Evolutionary conservation across 2,113 vertebrate genomes (phyloP).

Genomic region (Lutjanus erythropterus): DNA sequence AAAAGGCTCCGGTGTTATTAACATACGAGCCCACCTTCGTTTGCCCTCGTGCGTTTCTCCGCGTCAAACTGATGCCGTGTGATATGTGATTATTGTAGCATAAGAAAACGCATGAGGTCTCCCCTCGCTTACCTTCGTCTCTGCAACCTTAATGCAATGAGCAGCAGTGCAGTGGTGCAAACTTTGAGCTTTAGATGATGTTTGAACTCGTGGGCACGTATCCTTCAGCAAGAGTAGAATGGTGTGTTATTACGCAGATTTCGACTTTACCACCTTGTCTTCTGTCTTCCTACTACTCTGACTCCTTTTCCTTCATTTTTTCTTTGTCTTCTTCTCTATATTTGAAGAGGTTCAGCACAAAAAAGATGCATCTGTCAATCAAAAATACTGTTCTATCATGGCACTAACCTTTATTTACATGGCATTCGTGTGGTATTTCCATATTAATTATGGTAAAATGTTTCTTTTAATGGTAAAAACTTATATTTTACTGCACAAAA

Average conservation of each 20-base stretch:
- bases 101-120: conserved; percentile 47
- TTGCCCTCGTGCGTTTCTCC: background rate
- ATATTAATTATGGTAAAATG: too few relatives aligned
- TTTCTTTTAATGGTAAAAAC: too few relatives aligned
- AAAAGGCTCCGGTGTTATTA: conserved; percentile 20
- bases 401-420: too few relatives aligned
- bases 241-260: conserved; percentile 1
- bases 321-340: background rate
- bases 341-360: too few relatives aligned
- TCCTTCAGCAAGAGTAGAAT: conserved; percentile 7
- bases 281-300: background rate
- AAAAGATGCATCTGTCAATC: too few relatives aligned
- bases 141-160: conserved; percentile 56
- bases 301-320: background rate
- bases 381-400: too few relatives aligned
- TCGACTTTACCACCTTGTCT: too few relatives aligned
- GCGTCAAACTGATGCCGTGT: conserved; percentile 5
- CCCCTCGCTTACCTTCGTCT: conserved; percentile 58
- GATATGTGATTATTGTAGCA: conserved; percentile 39
- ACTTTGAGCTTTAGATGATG: conserved; percentile 67
- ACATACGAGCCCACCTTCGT: conserved; percentile 47
- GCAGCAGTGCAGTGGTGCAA: conserved; percentile 68
- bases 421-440: too few relatives aligned
- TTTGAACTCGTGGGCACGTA: conserved; percentile 26
- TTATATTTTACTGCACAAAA: too few relatives aligned